Evolutionary conservation across 2,113 vertebrate genomes (phyloP), one percentile per base, ranked within the genome.

Genomic region (Gulo gulo): DNA sequence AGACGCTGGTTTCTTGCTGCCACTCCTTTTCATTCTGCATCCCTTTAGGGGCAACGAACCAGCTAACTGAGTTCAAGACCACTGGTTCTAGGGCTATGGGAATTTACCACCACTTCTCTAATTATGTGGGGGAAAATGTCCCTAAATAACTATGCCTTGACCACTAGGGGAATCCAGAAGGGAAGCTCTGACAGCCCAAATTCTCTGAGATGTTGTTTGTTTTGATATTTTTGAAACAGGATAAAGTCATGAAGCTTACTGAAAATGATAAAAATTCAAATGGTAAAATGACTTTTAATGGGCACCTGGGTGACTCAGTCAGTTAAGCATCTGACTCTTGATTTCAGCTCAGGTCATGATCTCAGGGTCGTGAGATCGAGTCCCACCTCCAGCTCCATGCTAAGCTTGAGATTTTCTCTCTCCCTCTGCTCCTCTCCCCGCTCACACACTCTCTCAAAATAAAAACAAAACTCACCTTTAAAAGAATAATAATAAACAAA

Each of bases 111-210:
- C 42, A 31, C 11, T 74, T 42, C 89, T 83, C 31, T 69, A 18
- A 42, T n/a, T 23, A 76, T 3, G 1, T 1, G 23, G 34, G 5
- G 39, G 18, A 57, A 86, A 73, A 21, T 0, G 0, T 34, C 16
- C 31, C 39, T 67, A 26, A 26, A 8, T 4, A 36, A 36, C 6
- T 5, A 0, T 2, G 61, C 29, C 1, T 4, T 0, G 0, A 15
- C 15, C 57, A 52, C 13, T 50, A 26, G 91, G 50, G n/a, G 34
- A 50, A 45, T 0, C 34, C 63, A 67, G 31, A 36, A n/a, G 20
- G 73, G 20, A 55, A n/a, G 31, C 12, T 57, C 73, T 87, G n/a
- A 76, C 7, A 16, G 52, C 55, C 31, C 47, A 13, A 12, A 21
- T 61, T 83, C 74, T 69, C 87, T 20, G 36, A 55, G 29, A 39